Evolutionary conservation across 2,797 vertebrate species (phyloP), one percentile per base, ranked within the genome.

Genomic region (Gobio occitaniae): DNA sequence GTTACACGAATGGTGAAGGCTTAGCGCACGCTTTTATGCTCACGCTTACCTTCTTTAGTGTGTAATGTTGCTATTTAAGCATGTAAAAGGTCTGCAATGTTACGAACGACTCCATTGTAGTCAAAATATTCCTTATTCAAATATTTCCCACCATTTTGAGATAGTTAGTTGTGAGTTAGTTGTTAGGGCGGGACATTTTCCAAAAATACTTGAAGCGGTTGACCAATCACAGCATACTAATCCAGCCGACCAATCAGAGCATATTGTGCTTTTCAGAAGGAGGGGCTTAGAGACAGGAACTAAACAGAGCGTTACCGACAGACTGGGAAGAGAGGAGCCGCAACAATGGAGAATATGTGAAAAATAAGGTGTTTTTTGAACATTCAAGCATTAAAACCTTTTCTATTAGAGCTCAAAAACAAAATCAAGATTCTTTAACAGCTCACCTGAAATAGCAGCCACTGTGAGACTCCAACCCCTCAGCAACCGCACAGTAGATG

Each of bases 391-490:
- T 32, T 6, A 8, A 32, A 32, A 65, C 25, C 13, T 65, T 3
- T 32, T 16, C 25, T 63, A 63, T 5, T 6, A 29, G 61, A 65
- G 12, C 25, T 5, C 5, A 16, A 65, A 32, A 29, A 6, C 59
- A 29, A 63, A 15, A 29, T 65, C 13, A 65, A 65, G 6, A 54
- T 17, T 61, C 2, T 50, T 54, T 17, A 66, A 61, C 36, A 76
- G 50, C 32, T 72, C 54, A 92, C 91, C 91, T 91, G 75, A 92
- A 91, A 82, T 92, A 92, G 85, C 86, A 89, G 59, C 91, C 91
- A 7, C 84, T 89, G 44, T 87, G 59, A 9, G 83, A 56, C 82
- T 91, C 91, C 83, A 92, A 82, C 12, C 89, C 88, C 75, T 89
- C 87, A 13, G 89, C 84, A 52, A 91, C 86, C 3, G 91, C 87